Evolutionary conservation across 2,888 invertebrate species (phyloP).

Genomic region (Nemotelus nigrinus): DNA sequence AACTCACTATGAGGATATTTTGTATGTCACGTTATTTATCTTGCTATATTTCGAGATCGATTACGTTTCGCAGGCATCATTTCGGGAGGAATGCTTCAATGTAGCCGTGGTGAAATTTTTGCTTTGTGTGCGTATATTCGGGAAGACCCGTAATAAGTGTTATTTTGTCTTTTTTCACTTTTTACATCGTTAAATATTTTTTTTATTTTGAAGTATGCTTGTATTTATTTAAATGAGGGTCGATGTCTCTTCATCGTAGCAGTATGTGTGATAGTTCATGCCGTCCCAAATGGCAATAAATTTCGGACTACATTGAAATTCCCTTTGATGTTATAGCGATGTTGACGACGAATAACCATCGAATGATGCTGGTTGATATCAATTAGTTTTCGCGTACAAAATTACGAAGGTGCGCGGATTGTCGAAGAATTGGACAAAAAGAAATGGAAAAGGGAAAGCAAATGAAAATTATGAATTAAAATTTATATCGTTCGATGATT

Average conservation of each 20-base stretch:
- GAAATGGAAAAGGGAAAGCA: constrained; percentile 33
- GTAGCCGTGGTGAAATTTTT: constrained; percentile 6
- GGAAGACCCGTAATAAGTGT: background rate
- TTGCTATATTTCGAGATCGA: constrained; percentile 3
- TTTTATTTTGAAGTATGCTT: background rate
- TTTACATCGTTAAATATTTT: background rate
- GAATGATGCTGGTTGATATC: constrained; percentile 73
- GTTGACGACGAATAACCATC: constrained; percentile 78
- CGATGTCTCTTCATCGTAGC: constrained; percentile 55
- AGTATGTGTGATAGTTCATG: constrained; percentile 54
- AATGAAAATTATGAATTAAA: constrained; percentile 1
- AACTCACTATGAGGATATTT: constrained; percentile 43
- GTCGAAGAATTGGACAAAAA: constrained; percentile 16
- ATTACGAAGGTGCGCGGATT: constrained; percentile 15
- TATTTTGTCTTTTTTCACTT: background rate
- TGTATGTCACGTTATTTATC: constrained; percentile 11
- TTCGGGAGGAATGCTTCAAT: constrained; percentile 11
- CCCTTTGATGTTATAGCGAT: constrained; percentile 69
- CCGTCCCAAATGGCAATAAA: constrained; percentile 56
- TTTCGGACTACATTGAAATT: constrained; percentile 56
- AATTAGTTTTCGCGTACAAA: constrained; percentile 46
- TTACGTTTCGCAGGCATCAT: constrained; percentile 17
- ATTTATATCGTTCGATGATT: background rate
- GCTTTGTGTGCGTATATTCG: background rate
- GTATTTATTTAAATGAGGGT: constrained; percentile 53